Evolutionary conservation across 1,140 invertebrate genomes (phyloP).

Genomic region (Cydia fagiglandana): DNA sequence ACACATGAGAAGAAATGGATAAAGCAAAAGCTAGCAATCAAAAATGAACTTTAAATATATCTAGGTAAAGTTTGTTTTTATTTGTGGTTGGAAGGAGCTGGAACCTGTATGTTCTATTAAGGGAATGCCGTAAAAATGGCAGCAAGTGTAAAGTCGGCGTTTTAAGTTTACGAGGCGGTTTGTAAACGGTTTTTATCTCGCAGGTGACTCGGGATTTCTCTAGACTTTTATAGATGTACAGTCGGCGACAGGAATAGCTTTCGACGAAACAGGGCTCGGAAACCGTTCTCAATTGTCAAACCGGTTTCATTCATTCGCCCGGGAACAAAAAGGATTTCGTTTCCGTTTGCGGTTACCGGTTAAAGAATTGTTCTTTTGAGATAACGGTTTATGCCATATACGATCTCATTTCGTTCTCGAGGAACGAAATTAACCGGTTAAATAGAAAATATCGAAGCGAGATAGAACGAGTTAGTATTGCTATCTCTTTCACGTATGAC

Average conservation of each 20-base stretch:
- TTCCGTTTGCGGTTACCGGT: too few species aligned
- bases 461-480: too few species aligned
- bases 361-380: too few species aligned
- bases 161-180: conserved; percentile 35
- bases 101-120: conserved; percentile 49
- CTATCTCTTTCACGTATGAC: too few species aligned
- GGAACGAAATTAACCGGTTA: too few species aligned
- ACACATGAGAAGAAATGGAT: not conserved
- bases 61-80: not conserved
- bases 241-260: not conserved
- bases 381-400: too few species aligned
- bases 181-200: conserved; percentile 22
- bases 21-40: not conserved
- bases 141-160: conserved; percentile 44
- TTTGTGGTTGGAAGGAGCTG: not conserved
- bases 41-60: not conserved
- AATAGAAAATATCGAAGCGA: too few species aligned
- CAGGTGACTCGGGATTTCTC: conserved; percentile 31
- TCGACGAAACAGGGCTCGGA: too few species aligned
- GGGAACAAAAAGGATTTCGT: too few species aligned
- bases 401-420: too few species aligned
- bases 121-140: conserved; percentile 54
- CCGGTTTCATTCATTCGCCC: too few species aligned
- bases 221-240: conserved; percentile 5
- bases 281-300: too few species aligned